Conservation (phyloP, 2,888 invertebrate genomes). For the Lutraria lutraria region DNA sequence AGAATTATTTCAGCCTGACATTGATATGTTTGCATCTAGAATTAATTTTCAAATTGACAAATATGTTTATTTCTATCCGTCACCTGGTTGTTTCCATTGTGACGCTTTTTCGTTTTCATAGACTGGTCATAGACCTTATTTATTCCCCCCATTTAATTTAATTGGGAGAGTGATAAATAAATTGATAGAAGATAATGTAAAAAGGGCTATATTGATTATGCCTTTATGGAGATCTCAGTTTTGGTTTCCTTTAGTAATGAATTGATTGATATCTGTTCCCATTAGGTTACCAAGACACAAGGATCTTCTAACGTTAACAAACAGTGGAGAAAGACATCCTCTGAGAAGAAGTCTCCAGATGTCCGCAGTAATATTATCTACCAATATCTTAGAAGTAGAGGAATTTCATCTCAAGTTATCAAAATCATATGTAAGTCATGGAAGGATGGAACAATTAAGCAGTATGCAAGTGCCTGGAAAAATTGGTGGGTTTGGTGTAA, state of each 20-base stretch:
- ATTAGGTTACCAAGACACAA: conserved; percentile 51
- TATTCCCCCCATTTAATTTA: conserved; percentile 54
- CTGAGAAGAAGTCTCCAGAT: conserved; percentile 19
- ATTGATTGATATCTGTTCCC: conserved; percentile 40
- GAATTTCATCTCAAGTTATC: conserved; percentile 29
- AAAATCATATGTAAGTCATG: conserved; percentile 34
- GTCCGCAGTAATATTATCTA: conserved; percentile 46
- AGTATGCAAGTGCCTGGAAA: conserved; percentile 54
- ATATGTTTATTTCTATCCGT: conserved; percentile 48
- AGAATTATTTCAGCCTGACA: conserved; percentile 38
- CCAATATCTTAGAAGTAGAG: conserved; percentile 33
- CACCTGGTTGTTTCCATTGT: conserved; percentile 23
- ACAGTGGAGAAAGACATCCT: conserved; percentile 43
- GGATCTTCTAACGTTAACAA: conserved; percentile 51
- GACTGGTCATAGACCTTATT: conserved; percentile 40
- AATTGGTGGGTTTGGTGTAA: conserved; percentile 51
- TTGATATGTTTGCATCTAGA: conserved; percentile 55
- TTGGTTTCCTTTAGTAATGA: conserved; percentile 53
- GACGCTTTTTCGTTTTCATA: conserved; percentile 50
- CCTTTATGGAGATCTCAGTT: conserved; percentile 55
- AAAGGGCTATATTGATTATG: conserved; percentile 42
- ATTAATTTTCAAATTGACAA: conserved; percentile 42
- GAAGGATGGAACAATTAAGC: conserved; percentile 31
- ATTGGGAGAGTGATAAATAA: conserved; percentile 50
- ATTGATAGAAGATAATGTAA: conserved; percentile 47